Conservation (phyloP, 2,113 vertebrate species). For the human (Homo sapiens) region DNA sequence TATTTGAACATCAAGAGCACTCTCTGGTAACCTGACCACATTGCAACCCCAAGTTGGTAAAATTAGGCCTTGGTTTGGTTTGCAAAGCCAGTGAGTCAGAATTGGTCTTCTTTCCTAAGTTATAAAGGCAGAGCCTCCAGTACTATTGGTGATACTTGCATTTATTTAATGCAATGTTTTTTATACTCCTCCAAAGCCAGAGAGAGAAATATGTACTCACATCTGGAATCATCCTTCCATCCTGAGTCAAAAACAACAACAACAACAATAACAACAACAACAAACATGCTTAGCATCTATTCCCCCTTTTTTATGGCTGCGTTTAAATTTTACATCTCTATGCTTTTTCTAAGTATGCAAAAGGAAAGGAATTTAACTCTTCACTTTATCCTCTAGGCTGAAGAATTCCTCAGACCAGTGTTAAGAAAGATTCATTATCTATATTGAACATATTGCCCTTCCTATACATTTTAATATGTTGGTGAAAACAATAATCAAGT, state of each 20-base stretch:
- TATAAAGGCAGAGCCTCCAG: background rate
- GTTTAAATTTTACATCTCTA: background rate
- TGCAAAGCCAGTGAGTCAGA: background rate
- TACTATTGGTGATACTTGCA: background rate
- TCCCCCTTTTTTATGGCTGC: background rate
- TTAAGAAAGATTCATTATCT: background rate
- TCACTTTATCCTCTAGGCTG: background rate
- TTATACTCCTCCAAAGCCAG: background rate
- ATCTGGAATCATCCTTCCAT: background rate
- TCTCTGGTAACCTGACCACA: background rate
- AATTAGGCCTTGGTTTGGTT: background rate
- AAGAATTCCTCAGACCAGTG: background rate
- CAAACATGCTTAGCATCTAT: background rate
- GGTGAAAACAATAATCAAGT: background rate
- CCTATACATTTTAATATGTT: background rate
- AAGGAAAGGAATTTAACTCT: background rate
- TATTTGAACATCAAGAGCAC: background rate
- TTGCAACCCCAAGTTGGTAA: background rate
- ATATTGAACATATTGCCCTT: background rate
- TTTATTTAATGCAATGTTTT: background rate
- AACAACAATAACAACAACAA: background rate
- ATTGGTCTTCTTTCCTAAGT: background rate
- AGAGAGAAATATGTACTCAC: background rate
- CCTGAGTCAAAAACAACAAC: background rate
- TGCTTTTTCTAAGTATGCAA: background rate